A percentile compares a stretch with the other conserved stretches of the same genome.
Evolutionary conservation across 2,888 invertebrate species (phyloP).

Genomic region (Leucozona laternaria): DNA sequence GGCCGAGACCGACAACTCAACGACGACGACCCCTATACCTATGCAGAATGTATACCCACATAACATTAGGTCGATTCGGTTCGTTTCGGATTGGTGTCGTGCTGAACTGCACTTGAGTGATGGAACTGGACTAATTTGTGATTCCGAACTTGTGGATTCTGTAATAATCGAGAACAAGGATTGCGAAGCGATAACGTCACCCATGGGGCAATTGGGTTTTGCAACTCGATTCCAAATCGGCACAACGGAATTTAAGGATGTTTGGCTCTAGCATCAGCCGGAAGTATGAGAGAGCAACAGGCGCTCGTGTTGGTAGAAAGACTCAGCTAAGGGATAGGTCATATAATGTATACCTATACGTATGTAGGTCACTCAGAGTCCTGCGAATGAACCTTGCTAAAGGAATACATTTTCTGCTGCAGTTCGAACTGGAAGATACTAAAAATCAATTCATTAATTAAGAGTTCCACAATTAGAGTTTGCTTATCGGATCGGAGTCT

Average conservation of each 20-base stretch:
- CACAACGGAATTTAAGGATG: background rate
- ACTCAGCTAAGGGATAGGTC: background rate
- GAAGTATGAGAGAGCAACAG: background rate
- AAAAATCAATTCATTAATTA: background rate
- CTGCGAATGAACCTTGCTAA: background rate
- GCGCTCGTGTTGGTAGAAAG: background rate
- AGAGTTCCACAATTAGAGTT: background rate
- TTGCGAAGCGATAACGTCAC: constrained; percentile 56
- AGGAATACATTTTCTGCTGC: background rate
- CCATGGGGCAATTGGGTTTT: constrained; percentile 43
- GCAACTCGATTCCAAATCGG: constrained; percentile 17
- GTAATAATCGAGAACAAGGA: constrained; percentile 71
- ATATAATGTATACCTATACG: background rate
- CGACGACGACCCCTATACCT: background rate
- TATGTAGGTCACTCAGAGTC: background rate
- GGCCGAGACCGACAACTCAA: constrained; percentile 1
- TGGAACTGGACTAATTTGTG: constrained; percentile 73
- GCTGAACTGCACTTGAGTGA: constrained; percentile 62
- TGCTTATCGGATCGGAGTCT: background rate
- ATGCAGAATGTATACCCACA: background rate
- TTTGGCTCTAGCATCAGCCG: background rate
- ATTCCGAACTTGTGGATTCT: constrained; percentile 71
- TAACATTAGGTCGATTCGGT: constrained; percentile 6
- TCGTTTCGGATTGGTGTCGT: constrained; percentile 37
- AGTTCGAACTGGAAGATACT: background rate